Evolutionary conservation across 2,797 vertebrate species (phyloP).

Genomic region (Pteropus rufus): DNA sequence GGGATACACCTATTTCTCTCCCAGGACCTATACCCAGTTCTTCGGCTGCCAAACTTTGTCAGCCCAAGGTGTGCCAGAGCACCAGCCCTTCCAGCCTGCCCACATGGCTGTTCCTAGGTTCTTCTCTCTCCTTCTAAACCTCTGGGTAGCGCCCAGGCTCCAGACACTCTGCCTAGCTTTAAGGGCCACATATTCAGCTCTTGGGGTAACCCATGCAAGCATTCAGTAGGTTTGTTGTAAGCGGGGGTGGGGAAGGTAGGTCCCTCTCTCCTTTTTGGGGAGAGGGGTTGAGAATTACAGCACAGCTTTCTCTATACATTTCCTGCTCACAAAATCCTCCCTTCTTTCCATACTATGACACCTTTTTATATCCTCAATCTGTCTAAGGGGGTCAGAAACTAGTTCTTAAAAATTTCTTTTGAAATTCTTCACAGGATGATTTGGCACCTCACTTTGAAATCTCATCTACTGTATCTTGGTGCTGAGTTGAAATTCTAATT

Average conservation of each 20-base stretch:
- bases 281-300: not conserved
- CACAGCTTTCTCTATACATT: not conserved
- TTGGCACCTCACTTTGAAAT: not conserved
- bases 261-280: not conserved
- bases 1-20: not conserved
- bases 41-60: not conserved
- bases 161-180: not conserved
- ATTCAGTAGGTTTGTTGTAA: not conserved
- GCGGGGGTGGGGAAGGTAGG: not conserved
- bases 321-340: not conserved
- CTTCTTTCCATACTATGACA: not conserved
- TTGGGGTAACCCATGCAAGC: not conserved
- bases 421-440: not conserved
- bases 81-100: not conserved
- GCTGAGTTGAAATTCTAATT: conserved; percentile 7
- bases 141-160: not conserved
- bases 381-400: not conserved
- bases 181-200: not conserved
- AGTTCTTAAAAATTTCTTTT: not conserved
- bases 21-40: not conserved
- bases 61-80: not conserved
- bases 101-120: not conserved
- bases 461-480: not conserved
- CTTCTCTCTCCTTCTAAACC: not conserved
- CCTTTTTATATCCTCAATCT: not conserved